phyloP scores from a whole-genome alignment of 1,140 invertebrate genomes.

The Colletes latitarsis region DNA sequence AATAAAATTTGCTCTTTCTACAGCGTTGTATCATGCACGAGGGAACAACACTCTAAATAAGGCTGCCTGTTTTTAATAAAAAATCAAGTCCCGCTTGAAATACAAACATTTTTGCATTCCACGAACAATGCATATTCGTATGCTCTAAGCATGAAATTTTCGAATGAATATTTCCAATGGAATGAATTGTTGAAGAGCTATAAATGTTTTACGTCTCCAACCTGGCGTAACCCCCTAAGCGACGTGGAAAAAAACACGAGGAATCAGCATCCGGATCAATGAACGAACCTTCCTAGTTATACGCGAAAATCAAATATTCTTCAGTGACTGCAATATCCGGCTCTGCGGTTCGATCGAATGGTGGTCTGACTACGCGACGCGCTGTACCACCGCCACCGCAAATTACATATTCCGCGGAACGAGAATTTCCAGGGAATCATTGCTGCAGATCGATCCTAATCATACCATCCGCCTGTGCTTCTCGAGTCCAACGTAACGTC shows the following conservation, averaged over 20 bases:
- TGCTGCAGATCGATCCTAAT: conserved; percentile 52
- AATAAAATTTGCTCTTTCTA: no score
- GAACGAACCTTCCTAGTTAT: conserved; percentile 56
- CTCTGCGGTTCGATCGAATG: conserved; percentile 41
- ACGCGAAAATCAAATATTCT: conserved; percentile 75
- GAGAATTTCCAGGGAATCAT: conserved; percentile 54
- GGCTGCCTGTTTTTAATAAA: no score
- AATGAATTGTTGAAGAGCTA: no score
- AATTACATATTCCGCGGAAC: conserved; percentile 50
- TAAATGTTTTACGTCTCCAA: no score
- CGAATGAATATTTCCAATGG: no score
- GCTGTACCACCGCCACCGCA: conserved; percentile 62
- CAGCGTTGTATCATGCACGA: no score
- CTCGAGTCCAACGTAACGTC: conserved; percentile 11
- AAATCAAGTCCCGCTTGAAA: no score
- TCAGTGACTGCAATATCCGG: conserved; percentile 74
- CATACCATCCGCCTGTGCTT: conserved; percentile 31
- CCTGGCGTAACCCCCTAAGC: not conserved
- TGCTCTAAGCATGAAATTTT: no score
- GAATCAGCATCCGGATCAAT: conserved; percentile 48
- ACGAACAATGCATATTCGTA: no score
- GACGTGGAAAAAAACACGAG: conserved; percentile 40
- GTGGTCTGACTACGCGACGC: conserved; percentile 65
- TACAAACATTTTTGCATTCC: no score
- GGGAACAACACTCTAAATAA: no score